Evolutionary conservation across 2,888 invertebrate genomes (phyloP), one percentile per base, ranked within the genome.

Genomic region (Reticulitermes lucifugus): DNA sequence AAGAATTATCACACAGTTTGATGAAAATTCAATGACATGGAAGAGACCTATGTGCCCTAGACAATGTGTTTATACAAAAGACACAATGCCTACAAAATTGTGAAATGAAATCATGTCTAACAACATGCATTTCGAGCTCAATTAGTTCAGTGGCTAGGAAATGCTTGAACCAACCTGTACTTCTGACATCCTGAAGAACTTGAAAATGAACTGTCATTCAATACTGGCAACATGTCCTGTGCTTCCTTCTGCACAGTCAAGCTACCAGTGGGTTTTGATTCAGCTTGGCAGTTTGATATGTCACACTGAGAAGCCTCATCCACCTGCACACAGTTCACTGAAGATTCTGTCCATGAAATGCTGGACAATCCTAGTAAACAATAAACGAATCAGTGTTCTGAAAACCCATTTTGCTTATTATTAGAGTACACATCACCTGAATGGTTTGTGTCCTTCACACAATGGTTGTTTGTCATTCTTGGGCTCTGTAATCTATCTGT

Each of bases 271-370:
- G 55, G 55, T 55, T 55, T 18, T 55, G 55, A 55, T 55, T 55
- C 55, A 55, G 55, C 55, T 18, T 25, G 25, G 65, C 25, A 10
- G 65, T 65, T 14, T 25, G 65, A 7, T 65, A 77, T 18, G 9
- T 83, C 83, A 41, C 83, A 71, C 77, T 83, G 83, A 59, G 83
- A 83, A n/a, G 75, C 73, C 55, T 77, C 77, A 77, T 83, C 77
- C 9, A 71, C 51, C 35, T 75, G 83, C 55, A 83, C 41, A 41
- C 55, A 75, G 25, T 77, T 46, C 43, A 59, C 14, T 60, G 73
- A 43, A 21, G 83, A 60, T 25, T 83, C 83, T 18, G 77, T 46
- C 51, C 75, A 83, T 14, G 59, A 83, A 14, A 55, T 77, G 46
- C 55, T 51, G 12, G 77, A 75, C 35, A 83, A 60, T 22, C 83